Evolutionary conservation across 2,113 vertebrate species (phyloP).

Genomic region (Prolemur simus): DNA sequence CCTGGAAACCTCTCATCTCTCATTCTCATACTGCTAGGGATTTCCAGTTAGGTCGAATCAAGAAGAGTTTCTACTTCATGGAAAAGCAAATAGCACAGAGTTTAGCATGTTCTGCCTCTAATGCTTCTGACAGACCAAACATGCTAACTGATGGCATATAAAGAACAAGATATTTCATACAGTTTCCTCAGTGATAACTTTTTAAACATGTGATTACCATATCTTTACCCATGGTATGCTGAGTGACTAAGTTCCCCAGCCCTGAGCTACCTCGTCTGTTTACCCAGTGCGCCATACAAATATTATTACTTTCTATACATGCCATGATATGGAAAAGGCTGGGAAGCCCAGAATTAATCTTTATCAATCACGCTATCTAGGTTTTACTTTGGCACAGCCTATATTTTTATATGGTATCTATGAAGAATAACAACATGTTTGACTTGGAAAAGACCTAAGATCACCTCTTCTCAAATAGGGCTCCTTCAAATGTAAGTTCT

Average conservation of each 20-base stretch:
- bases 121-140: not conserved
- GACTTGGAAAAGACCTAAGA: not conserved
- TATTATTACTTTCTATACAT: not conserved
- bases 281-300: not conserved
- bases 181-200: not conserved
- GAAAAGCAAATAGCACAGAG: not conserved
- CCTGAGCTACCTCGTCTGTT: not conserved
- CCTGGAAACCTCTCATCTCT: conserved; percentile 44
- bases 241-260: not conserved
- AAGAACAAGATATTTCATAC: not conserved
- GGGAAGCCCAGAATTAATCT: not conserved
- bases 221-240: not conserved
- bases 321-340: not conserved
- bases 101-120: not conserved
- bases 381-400: not conserved
- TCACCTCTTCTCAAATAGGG: not conserved
- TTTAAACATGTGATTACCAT: not conserved
- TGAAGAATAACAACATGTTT: not conserved
- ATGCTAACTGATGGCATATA: not conserved
- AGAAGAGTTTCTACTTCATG: not conserved
- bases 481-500: not conserved
- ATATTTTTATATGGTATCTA: not conserved
- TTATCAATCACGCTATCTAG: not conserved
- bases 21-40: conserved; percentile 39
- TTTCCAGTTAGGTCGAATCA: conserved; percentile 55